phyloP scores from a whole-genome alignment of 2,797 vertebrate genomes.

The Podarcis lilfordi region DNA sequence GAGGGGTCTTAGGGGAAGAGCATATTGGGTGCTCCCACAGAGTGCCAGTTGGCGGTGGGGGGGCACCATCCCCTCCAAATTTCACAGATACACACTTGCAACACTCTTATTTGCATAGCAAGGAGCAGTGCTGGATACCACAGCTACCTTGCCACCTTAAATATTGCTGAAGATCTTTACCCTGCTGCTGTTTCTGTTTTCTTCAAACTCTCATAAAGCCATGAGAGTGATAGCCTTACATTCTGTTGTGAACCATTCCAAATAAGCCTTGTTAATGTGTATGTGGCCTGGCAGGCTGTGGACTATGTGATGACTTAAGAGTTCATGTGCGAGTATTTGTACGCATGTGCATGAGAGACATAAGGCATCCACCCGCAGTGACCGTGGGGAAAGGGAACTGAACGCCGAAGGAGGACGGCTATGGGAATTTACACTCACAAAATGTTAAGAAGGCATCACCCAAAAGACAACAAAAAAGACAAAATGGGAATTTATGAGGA shows the following conservation, averaged over 20 bases:
- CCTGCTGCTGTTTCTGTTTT: neutral
- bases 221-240: too few relatives aligned
- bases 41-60: too few relatives aligned
- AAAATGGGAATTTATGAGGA: neutral
- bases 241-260: too few relatives aligned
- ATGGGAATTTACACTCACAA: neutral
- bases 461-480: neutral
- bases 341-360: neutral
- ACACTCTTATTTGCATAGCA: neutral
- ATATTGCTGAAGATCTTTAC: neutral
- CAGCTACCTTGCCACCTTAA: neutral
- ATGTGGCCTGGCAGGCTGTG: too few relatives aligned
- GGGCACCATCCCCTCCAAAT: neutral
- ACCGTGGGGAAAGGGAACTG: neutral
- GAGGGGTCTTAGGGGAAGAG: too few relatives aligned
- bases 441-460: neutral
- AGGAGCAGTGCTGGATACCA: too few relatives aligned
- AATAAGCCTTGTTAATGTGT: too few relatives aligned
- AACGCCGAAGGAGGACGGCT: neutral
- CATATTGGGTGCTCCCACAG: too few relatives aligned
- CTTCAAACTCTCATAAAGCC: neutral
- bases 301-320: too few relatives aligned
- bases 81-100: neutral
- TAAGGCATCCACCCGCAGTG: neutral
- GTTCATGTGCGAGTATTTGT: too few relatives aligned